phyloP scores from a whole-genome alignment of 2,113 vertebrate genomes.

The Morone saxatilis region DNA sequence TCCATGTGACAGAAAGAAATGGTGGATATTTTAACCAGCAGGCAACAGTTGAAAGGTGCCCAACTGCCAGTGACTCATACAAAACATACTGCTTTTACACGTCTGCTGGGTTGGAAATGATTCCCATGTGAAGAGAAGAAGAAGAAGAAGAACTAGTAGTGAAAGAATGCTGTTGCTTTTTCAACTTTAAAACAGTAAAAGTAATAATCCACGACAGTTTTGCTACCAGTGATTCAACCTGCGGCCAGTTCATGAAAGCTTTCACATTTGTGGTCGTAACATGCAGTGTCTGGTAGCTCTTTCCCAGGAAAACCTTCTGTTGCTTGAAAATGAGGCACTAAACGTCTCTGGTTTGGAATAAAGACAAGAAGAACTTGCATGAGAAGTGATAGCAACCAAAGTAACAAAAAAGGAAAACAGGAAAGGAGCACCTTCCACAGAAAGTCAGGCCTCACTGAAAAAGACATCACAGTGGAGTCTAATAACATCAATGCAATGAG shows the following conservation, averaged over 20 bases:
- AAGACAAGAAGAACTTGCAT: slow-evolving; percentile 7
- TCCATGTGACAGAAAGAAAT: slow-evolving; percentile 45
- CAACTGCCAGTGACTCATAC: slow-evolving; percentile 60
- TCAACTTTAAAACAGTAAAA: slow-evolving; percentile 13
- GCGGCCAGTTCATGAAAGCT: slow-evolving; percentile 12
- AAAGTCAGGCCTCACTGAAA: neutral
- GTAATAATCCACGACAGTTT: slow-evolving; percentile 27
- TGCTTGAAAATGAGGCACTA: neutral
- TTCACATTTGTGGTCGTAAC: neutral
- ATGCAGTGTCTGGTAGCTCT: slow-evolving; percentile 4
- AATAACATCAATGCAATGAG: neutral
- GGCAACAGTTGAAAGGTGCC: slow-evolving; percentile 54
- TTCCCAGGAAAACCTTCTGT: slow-evolving; percentile 12
- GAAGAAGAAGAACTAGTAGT: neutral
- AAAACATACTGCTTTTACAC: slow-evolving; percentile 36
- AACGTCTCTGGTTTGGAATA: slow-evolving; percentile 11
- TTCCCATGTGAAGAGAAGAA: slow-evolving; percentile 20
- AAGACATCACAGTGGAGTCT: neutral
- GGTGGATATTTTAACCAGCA: slow-evolving; percentile 56
- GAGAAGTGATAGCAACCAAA: slow-evolving; percentile 18
- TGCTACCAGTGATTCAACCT: slow-evolving; percentile 29
- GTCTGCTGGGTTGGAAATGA: slow-evolving; percentile 40
- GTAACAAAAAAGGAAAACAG: slow-evolving; percentile 10
- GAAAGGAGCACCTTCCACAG: neutral
- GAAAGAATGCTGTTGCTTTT: neutral